Evolutionary conservation across 2,113 vertebrate species (phyloP), one percentile per base, ranked within the genome.

Genomic region (Lepisosteus osseus): DNA sequence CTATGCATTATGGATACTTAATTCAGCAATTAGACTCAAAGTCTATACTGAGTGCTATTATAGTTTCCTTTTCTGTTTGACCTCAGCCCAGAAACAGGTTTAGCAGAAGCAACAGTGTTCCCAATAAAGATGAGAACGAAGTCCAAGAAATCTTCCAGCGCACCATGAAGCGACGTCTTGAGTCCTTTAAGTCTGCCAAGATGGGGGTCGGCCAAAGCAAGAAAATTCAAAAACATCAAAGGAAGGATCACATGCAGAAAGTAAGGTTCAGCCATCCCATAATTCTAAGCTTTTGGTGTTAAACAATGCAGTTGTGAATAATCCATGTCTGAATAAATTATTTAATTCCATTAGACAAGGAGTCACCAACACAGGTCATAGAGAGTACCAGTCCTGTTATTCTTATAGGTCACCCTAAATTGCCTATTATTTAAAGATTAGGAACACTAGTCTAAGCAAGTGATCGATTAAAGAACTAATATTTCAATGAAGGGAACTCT

Each of bases 111-210:
- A 88, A 95, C 69, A 86, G 97, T 11, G 87, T 87, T 1, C 77
- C 92, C 14, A 95, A 84, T 62, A 87, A 81, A 43, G 90, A 87
- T 29, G 94, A 97, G 71, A 86, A 93, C 0, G 95, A 97, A 68
- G 94, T 95, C 70, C 95, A 98, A 81, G 97, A 99, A 86, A 96
- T 99, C 86, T 99, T 99, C 90, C 95, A 96, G 78, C 93, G 96
- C 69, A 99, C 96, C 74, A 99, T 99, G 97, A 93, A 92, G 79
- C 98, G 85, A 7, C 96, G 97, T 0, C 83, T 99, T 68, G 94
- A 97, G 77, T 98, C 96, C 65, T 99, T 98, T 80, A 99, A 98
- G 84, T 95, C 94, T 1, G 89, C 93, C 57, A 99, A 99, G 85
- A 93, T 95, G 87, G 95, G 95, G 54, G 80, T 94, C 3, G 84